Base-by-base conservation (phyloP, 2,797 vertebrate genomes). In the Lerista edwardsae region DNA sequence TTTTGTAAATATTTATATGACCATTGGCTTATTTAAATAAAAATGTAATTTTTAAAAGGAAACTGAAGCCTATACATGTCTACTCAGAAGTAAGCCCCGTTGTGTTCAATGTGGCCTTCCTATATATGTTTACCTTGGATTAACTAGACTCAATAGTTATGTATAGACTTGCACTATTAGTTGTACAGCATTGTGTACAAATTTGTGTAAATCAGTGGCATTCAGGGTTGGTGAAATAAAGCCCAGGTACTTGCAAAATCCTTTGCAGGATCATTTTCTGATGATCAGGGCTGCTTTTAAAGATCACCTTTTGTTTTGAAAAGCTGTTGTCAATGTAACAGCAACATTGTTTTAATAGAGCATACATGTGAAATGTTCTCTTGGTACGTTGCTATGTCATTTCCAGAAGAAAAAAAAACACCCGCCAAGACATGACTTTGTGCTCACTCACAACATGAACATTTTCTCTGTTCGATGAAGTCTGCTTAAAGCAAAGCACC, bases 341-440 rank as follows among this genome's bases (percentile, higher is more conserved):
- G 86, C 88, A 90, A 85, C 87, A 87, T 69, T 17, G 75, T 86
- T 91, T 93, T 88, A 91, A 92, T 82, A 90, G 91, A 89, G 86
- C 87, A 91, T 90, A 85, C 90, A 93, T 86, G 88, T 85, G 87
- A 93, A 86, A 92, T 90, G 72, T 76, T 90, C 88, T 79, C n/a
- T n/a, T 89, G 85, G 61, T 75, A 64, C 2, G 2, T 51, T 75
- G 34, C 86, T 88, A 77, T 94, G 88, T 89, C 67, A 80, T 93
- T 93, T 90, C 86, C 87, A 89, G 84, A 75, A 72, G 82, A 61
- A 82, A 51, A n/a, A n/a, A n/a, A n/a, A n/a, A n/a, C n/a, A n/a
- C n/a, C n/a, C 0, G 7, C 34, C 77, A 83, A 39, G 83, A 86
- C 67, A 87, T 87, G 87, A 78, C 71, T 78, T 69, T 39, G 0